phyloP scores from a whole-genome alignment of 2,888 invertebrate species.

The Miltochrista miniata region DNA sequence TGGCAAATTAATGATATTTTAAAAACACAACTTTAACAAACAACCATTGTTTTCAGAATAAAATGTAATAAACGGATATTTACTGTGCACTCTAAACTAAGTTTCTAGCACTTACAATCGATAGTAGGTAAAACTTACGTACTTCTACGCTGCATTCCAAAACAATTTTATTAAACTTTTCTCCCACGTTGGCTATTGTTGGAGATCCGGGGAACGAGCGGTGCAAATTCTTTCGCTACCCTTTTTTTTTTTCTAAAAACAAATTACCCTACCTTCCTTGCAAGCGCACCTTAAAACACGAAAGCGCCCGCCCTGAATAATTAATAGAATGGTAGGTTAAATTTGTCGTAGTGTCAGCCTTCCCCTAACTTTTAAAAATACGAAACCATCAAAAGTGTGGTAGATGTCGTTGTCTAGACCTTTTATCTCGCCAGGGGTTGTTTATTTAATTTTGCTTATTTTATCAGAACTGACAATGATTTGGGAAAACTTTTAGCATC shows the following conservation, averaged over 20 bases:
- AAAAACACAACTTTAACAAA: background rate
- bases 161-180: slow-evolving; percentile 79
- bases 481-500: slow-evolving; percentile 63
- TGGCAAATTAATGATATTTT: too few species aligned
- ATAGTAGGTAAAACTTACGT: slow-evolving; percentile 69
- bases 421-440: slow-evolving; percentile 75
- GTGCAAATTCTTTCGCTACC: slow-evolving; percentile 69
- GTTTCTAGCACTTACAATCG: slow-evolving; percentile 54
- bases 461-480: slow-evolving; percentile 80
- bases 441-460: slow-evolving; percentile 80
- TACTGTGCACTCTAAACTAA: slow-evolving; percentile 22
- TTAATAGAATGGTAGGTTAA: slow-evolving; percentile 83
- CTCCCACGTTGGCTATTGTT: slow-evolving; percentile 59
- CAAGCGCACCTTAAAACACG: slow-evolving; percentile 77
- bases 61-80: slow-evolving; percentile 18
- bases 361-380: slow-evolving; percentile 79
- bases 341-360: slow-evolving; percentile 81
- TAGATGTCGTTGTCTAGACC: slow-evolving; percentile 74
- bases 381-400: slow-evolving; percentile 80
- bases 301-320: slow-evolving; percentile 79
- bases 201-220: slow-evolving; percentile 53
- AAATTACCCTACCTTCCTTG: slow-evolving; percentile 74
- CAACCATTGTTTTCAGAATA: background rate
- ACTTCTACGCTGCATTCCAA: slow-evolving; percentile 72
- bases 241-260: slow-evolving; percentile 64